Evolutionary conservation across 2,888 invertebrate species (phyloP).

Genomic region (Protodeltote pygarga): DNA sequence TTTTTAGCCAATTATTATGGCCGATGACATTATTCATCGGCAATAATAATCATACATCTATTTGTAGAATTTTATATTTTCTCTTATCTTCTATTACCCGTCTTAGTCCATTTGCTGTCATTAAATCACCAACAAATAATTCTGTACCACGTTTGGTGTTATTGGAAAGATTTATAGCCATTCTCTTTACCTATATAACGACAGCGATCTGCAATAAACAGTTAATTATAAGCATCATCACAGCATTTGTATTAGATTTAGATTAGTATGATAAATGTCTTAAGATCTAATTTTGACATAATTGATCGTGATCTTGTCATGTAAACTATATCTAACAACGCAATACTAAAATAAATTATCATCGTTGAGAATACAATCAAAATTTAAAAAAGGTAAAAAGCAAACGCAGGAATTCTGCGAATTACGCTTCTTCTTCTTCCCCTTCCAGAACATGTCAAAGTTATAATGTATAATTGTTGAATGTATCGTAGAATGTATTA

Average conservation of each 20-base stretch:
- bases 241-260: conserved; percentile 11
- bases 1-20: too few species aligned
- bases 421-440: too few species aligned
- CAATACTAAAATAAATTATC: conserved; percentile 4
- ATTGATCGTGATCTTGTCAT: conserved; percentile 5
- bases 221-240: neutral
- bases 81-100: neutral
- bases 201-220: conserved; percentile 6
- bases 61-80: neutral
- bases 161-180: conserved; percentile 2
- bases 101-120: neutral
- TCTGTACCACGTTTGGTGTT: conserved; percentile 1
- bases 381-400: too few species aligned
- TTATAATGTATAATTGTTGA: too few species aligned
- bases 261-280: conserved; percentile 7
- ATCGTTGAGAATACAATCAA: too few species aligned
- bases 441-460: too few species aligned
- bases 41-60: too few species aligned
- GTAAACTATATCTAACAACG: conserved; percentile 13
- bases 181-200: conserved; percentile 1
- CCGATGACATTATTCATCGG: too few species aligned
- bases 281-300: conserved; percentile 4
- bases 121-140: conserved; percentile 3
- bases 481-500: too few species aligned
- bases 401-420: too few species aligned